Evolutionary conservation across 2,888 invertebrate species (phyloP), one percentile per base, ranked within the genome.

Genomic region (Tryphoninae sp.): DNA sequence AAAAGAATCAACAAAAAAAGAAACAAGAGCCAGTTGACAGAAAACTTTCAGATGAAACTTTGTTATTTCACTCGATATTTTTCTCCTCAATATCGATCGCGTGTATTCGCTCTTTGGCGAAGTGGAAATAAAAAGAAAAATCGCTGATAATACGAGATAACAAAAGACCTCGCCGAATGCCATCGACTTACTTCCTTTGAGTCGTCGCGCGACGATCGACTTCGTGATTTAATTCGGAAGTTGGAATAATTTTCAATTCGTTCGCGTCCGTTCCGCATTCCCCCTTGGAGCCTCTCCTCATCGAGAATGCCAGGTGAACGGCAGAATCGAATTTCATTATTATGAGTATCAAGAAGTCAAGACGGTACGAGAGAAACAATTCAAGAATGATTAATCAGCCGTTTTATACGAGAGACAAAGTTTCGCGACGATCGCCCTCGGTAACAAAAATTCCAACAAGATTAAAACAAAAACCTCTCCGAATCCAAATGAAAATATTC

Each of bases 221-320:
- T 82, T 84, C 53, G 40, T 73, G 82, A 81, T 87, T 83, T 78
- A 83, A 84, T 86, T 84, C 67, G 67, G 80, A 85, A 86, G 82
- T 86, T 85, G 76, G 80, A 86, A 84, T 85, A 83, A 86, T 83
- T 85, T 84, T 42, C 78, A 80, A 86, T 85, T 81, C 73, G 68
- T 81, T 67, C 67, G 68, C 73, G 74, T 71, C 82, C 85, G 45
- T 67, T 71, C 72, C 23, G 65, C 33, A 6, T 33, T 33, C 33
- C 55, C 55, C 33, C 40, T 55, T 55, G 51, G 1, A 61, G 49
- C 33, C 19, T 22, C 19, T 55, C 33, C 13, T n/a, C n/a, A 13
- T 51, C 22, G 33, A 33, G 33, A 33, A 33, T 33, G 33, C 33
- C 33, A 33, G 33, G 33, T 33, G 33, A 26, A 26, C 26, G 19